Base-by-base conservation (phyloP, 2,888 invertebrate species). In the Tiphia femorata region DNA sequence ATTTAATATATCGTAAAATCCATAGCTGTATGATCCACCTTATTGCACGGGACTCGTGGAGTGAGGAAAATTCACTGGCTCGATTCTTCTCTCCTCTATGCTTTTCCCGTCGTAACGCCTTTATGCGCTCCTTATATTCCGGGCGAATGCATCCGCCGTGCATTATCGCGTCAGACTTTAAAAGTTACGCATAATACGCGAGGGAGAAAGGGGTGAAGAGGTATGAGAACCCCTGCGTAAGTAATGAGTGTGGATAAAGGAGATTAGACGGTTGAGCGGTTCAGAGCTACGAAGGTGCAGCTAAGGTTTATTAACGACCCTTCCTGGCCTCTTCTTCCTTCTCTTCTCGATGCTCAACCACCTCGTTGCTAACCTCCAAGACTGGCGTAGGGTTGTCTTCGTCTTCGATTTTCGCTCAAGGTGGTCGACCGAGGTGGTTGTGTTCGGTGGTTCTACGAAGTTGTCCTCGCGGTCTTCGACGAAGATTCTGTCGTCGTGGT, bases 171-270 rank as follows among this genome's bases (percentile, higher is more conserved):
- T n/a, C n/a, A n/a, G n/a, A n/a, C n/a, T n/a, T n/a, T n/a, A n/a
- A n/a, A n/a, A n/a, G n/a, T n/a, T n/a, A n/a, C n/a, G n/a, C n/a
- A n/a, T n/a, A n/a, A n/a, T n/a, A n/a, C n/a, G n/a, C n/a, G n/a
- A n/a, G n/a, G n/a, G 46, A 50, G 30, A 44, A 41, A 56, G 49
- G 60, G n/a, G 53, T 46, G 37, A 17, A 17, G 10, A 44, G 43
- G 21, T n/a, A 46, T 70, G 75, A 77, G 75, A 72, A 63, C 66
- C 73, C 20, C 74, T 73, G 75, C 49, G 61, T 72, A 65, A 72
- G 73, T 73, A 75, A 76, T 66, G 73, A 75, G 72, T 75, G 73
- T 76, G 75, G 75, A 77, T 77, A 77, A 75, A 77, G 67, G 72
- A 75, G 76, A 77, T 77, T 77, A 77, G 73, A 72, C 64, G 76